A percentile compares a stretch with the other conserved stretches of the same genome.
These are phyloP conservation scores for Subanguina moxae DNA, from an alignment of 1,140 invertebrate genomes.

Conservation along the genomic window DNA sequence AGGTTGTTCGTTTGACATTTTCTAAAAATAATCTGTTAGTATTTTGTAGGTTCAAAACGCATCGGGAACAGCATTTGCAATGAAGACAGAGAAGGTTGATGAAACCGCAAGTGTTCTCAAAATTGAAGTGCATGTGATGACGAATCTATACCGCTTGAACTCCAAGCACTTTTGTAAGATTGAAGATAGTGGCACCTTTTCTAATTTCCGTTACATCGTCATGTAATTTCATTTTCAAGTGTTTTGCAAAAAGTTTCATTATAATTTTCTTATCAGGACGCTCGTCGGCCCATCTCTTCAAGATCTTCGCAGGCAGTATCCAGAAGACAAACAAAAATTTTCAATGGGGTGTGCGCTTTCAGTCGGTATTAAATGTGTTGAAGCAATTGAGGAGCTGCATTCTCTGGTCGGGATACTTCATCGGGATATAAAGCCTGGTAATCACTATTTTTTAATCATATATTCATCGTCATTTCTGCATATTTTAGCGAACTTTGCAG, in stretches of 20 bases:
- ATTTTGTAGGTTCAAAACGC: neutral
- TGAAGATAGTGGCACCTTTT: slow-evolving; percentile 1
- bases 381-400: slow-evolving; percentile 1
- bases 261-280: neutral
- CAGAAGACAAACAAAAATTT: neutral
- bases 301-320: neutral
- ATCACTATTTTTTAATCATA: neutral
- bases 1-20: no score
- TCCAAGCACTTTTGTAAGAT: slow-evolving; percentile 4
- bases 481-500: neutral
- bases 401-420: slow-evolving; percentile 1
- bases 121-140: slow-evolving; percentile 1
- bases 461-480: neutral
- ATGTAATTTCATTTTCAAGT: neutral
- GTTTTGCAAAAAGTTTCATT: neutral
- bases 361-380: neutral
- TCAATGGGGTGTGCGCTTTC: neutral
- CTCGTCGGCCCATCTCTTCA: neutral
- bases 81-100: slow-evolving; percentile 4
- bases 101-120: neutral
- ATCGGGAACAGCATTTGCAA: neutral
- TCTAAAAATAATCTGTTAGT: neutral
- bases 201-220: slow-evolving; percentile 5
- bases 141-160: neutral
- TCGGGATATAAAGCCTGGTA: slow-evolving; percentile 4